phyloP scores from a whole-genome alignment of 2,113 vertebrate species.

The Nycticryphes semicollaris region DNA sequence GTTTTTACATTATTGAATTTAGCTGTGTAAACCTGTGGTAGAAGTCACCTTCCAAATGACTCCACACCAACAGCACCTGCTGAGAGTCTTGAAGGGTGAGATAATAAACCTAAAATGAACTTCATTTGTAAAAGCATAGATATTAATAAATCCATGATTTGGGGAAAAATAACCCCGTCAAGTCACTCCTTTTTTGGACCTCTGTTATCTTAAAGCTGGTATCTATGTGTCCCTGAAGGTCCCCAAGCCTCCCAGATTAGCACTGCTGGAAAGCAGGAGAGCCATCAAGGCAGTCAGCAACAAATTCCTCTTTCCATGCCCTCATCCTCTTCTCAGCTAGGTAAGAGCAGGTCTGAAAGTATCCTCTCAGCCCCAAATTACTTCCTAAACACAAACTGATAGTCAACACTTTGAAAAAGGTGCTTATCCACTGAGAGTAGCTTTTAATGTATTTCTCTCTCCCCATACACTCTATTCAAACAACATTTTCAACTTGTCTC shows the following conservation, averaged over 20 bases:
- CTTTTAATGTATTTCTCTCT: background rate
- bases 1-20: background rate
- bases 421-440: background rate
- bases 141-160: background rate
- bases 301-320: background rate
- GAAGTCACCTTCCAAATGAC: background rate
- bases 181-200: background rate
- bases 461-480: background rate
- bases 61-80: background rate
- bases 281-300: background rate
- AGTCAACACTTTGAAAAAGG: background rate
- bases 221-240: background rate
- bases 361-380: background rate
- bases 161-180: background rate
- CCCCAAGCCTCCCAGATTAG: background rate
- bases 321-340: background rate
- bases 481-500: slow-evolving; percentile 15
- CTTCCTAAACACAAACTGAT: background rate
- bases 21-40: background rate
- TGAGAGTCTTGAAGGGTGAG: background rate
- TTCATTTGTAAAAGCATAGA: background rate
- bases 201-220: background rate
- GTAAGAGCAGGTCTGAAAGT: background rate
- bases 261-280: background rate
- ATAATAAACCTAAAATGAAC: background rate